A percentile compares a stretch with the other conserved stretches of the same genome.
phyloP scores from a whole-genome alignment of 2,797 vertebrate species.

The Xiphophorus birchmanni region DNA sequence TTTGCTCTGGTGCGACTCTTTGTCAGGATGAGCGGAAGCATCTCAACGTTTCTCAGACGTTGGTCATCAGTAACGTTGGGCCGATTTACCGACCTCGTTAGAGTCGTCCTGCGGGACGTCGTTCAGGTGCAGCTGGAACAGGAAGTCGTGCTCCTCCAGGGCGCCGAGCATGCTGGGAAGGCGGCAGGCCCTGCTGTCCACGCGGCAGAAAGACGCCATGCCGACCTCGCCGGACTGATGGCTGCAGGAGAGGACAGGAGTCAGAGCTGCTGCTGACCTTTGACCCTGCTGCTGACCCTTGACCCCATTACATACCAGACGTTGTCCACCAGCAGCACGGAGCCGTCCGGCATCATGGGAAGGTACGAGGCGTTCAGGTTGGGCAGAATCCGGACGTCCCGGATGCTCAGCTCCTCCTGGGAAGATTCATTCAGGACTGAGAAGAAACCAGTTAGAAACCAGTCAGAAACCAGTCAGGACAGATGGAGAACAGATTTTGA shows the following conservation, averaged over 20 bases:
- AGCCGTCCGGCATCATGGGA: conserved; percentile 95
- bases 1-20: not conserved
- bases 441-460: not conserved
- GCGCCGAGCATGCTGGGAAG: conserved; percentile 90
- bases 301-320: conserved; percentile 84
- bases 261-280: not conserved
- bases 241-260: conserved; percentile 67
- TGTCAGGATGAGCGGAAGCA: not conserved
- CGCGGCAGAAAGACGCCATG: conserved; percentile 90
- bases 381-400: conserved; percentile 88
- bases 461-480: not conserved
- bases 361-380: conserved; percentile 95
- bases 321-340: conserved; percentile 93
- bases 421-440: conserved; percentile 91
- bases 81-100: conserved; percentile 77
- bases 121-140: conserved; percentile 90
- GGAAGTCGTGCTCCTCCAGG: conserved; percentile 92
- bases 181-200: conserved; percentile 81
- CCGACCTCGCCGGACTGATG: conserved; percentile 92
- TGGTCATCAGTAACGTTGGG: not conserved
- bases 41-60: not conserved
- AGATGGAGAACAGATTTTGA: not conserved
- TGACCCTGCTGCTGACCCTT: not conserved
- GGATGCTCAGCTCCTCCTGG: conserved; percentile 90
- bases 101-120: conserved; percentile 85